Evolutionary conservation across 2,797 vertebrate genomes (phyloP), one percentile per base, ranked within the genome.

Genomic region (Falco biarmicus): DNA sequence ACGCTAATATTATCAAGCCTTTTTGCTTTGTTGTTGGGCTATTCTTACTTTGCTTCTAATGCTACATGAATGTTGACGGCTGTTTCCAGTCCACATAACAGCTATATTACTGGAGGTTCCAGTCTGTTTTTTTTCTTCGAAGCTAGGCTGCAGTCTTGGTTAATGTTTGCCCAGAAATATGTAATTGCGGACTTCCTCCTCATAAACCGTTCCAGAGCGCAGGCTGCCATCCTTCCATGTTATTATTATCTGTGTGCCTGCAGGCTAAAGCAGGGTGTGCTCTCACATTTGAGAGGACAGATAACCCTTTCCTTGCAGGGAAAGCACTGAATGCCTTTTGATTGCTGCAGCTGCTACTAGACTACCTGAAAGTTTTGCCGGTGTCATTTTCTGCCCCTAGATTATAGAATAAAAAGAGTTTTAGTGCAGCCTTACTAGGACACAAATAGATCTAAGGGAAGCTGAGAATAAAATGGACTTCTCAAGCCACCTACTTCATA

Each of bases 131-230:
- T 98, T 97, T 97, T 95, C 97, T 98, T 96, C 95, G 91, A 98
- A 97, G 95, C 97, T 97, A 90, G 87, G 97, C 97, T 98, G 97
- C 97, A 96, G 96, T 96, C 97, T 98, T 97, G 98, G 99, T 99
- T 99, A 98, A 98, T 98, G 98, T 99, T 99, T 99, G 98, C 98
- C 98, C 98, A 98, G 98, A 99, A 98, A 98, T 98, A 98, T 99
- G 98, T 98, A 98, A 99, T 99, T 98, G 98, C 87, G 90, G 98
- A 98, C 98, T 98, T 99, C 98, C 98, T 98, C 98, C 98, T 98
- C 98, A 98, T 98, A 98, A 99, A 98, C 98, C 96, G 97, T 98
- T 98, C 98, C 98, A 98, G 98, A 98, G 98, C 85, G 48, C 90
- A 97, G 97, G 97, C 98, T 98, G 98, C 98, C 98, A 96, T 98